Conservation (phyloP, 2,797 vertebrate species). For the Liparis tanakae region DNA sequence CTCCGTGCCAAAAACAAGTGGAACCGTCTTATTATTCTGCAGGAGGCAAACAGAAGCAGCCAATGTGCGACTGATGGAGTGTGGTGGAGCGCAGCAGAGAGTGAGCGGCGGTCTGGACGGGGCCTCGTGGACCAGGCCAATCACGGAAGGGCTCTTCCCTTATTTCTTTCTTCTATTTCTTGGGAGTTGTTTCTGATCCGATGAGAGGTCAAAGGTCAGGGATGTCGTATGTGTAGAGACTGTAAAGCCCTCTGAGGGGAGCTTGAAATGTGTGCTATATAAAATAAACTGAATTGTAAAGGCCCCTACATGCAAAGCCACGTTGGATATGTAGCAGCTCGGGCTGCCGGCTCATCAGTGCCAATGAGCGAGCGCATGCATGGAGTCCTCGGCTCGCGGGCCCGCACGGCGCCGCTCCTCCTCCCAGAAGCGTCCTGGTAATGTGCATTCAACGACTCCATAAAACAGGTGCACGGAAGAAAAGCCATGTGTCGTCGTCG, state of each 20-base stretch:
- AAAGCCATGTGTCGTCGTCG: constrained; percentile 19
- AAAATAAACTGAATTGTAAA: no score
- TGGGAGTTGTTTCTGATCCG: no score
- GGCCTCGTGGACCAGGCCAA: constrained; percentile 21
- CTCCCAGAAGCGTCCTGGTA: constrained; percentile 10
- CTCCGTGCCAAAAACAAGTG: constrained; percentile 4
- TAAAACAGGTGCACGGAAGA: constrained; percentile 41
- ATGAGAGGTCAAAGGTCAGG: no score
- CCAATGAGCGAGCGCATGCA: constrained; percentile 2
- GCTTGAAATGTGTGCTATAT: no score
- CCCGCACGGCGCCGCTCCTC: not conserved
- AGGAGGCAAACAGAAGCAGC: constrained; percentile 28
- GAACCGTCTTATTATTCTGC: constrained; percentile 12
- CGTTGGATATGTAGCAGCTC: constrained; percentile 18
- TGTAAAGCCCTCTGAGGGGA: no score
- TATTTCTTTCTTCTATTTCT: no score
- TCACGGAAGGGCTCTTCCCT: not conserved
- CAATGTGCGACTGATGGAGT: constrained; percentile 23
- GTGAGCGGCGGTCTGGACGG: constrained; percentile 11
- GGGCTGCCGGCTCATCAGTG: not conserved
- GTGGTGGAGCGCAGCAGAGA: constrained; percentile 11
- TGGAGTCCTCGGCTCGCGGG: constrained; percentile 5
- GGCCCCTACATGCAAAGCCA: not conserved
- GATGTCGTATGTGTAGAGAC: no score
- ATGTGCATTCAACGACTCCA: constrained; percentile 38